phyloP scores from a whole-genome alignment of 2,113 vertebrate species.

The Terrapene triunguis region DNA sequence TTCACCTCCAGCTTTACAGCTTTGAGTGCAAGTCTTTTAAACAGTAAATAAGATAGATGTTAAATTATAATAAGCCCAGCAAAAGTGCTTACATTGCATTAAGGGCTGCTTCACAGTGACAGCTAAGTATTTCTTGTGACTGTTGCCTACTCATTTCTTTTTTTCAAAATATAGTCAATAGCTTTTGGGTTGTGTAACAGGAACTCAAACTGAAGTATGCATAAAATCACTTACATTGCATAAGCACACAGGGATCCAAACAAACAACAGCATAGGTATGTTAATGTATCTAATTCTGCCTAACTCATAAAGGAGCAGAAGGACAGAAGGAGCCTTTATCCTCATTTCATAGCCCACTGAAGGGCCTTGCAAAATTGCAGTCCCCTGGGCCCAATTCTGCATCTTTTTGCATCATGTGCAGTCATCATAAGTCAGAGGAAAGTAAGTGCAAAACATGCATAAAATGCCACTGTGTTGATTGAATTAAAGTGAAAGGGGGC shows the following conservation, averaged over 20 bases:
- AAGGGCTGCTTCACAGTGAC: not conserved
- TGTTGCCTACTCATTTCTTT: not conserved
- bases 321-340: not conserved
- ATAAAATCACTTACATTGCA: not conserved
- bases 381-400: not conserved
- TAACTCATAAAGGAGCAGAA: not conserved
- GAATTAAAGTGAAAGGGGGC: not conserved
- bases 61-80: not conserved
- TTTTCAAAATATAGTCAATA: not conserved
- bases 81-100: not conserved
- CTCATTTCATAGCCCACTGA: not conserved
- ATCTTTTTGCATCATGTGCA: not conserved
- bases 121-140: not conserved
- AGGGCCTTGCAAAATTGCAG: not conserved
- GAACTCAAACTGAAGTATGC: not conserved
- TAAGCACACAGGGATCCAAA: slow-evolving; percentile 34
- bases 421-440: not conserved
- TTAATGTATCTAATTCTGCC: slow-evolving; percentile 5
- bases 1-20: slow-evolving; percentile 39
- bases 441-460: rapidly evolving
- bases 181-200: not conserved
- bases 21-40: slow-evolving; percentile 29
- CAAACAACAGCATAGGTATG: not conserved
- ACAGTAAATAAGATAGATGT: slow-evolving; percentile 23
- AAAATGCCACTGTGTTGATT: not conserved